These are phyloP conservation scores for Cliona cf. orientalis DNA, from an alignment of 37 sponge, comb jelly and placozoan species.

Conservation along the genomic window DNA sequence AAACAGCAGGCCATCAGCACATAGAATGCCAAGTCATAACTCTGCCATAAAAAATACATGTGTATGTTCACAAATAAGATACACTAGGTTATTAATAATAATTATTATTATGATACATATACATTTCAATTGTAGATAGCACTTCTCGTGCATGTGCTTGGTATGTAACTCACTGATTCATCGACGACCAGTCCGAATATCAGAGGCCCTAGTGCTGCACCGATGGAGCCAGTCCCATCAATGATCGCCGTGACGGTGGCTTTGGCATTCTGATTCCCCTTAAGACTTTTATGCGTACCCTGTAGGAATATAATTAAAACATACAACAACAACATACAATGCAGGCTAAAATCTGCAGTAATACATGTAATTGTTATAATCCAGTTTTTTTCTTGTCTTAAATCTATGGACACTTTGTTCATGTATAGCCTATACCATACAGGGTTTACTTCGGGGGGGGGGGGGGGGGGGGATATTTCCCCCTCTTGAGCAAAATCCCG, in stretches of 20 bases:
- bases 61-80: too few species aligned
- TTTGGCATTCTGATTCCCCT: conserved; percentile 78
- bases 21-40: conserved; percentile 77
- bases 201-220: conserved; percentile 79
- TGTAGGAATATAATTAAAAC: too few species aligned
- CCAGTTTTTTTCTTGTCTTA: too few species aligned
- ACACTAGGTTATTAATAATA: too few species aligned
- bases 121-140: too few species aligned
- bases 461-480: neutral
- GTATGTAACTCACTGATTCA: conserved; percentile 18
- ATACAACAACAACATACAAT: too few species aligned
- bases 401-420: too few species aligned
- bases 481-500: too few species aligned
- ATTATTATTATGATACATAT: too few species aligned
- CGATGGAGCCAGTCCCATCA: conserved; percentile 86
- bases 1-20: conserved; percentile 73
- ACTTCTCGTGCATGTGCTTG: too few species aligned
- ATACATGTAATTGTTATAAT: too few species aligned
- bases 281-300: conserved; percentile 71
- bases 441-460: neutral
- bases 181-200: conserved; percentile 37
- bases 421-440: neutral
- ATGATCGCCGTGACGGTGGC: conserved; percentile 91
- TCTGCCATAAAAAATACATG: neutral
- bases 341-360: too few species aligned